Conservation (phyloP, 2,888 invertebrate species). For the Sussaba pulchella region DNA sequence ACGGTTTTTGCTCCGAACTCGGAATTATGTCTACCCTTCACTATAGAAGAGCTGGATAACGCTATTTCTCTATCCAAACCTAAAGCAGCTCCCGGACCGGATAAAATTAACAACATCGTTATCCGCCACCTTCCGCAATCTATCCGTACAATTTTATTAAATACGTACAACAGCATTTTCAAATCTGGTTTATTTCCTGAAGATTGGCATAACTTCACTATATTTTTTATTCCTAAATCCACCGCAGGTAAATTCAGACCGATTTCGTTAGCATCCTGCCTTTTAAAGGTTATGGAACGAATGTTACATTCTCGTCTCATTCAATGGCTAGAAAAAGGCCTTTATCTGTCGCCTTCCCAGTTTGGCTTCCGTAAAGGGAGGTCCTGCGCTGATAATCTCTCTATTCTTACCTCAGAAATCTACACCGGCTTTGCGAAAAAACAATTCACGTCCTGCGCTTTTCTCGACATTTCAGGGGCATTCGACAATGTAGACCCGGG, state of each 20-base stretch:
- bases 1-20: neutral
- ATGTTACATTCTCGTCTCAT: slow-evolving; percentile 9
- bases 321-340: slow-evolving; percentile 25
- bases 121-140: slow-evolving; percentile 14
- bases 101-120: slow-evolving; percentile 18
- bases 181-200: neutral
- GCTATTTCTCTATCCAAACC: slow-evolving; percentile 11
- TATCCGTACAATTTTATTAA: neutral
- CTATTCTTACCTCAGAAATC: slow-evolving; percentile 6
- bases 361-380: slow-evolving; percentile 31
- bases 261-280: slow-evolving; percentile 38
- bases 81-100: slow-evolving; percentile 19
- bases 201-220: neutral
- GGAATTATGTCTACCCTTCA: neutral
- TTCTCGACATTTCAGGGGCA: slow-evolving; percentile 43
- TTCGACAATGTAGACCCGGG: slow-evolving; percentile 50
- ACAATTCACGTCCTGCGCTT: slow-evolving; percentile 2
- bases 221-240: slow-evolving; percentile 37
- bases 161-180: neutral
- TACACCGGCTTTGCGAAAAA: slow-evolving; percentile 8
- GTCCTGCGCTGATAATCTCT: slow-evolving; percentile 33
- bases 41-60: neutral
- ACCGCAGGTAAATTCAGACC: slow-evolving; percentile 23
- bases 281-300: slow-evolving; percentile 31
- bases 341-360: slow-evolving; percentile 3